Evolutionary conservation across 2,888 invertebrate species (phyloP).

Genomic region (Empis livida): DNA sequence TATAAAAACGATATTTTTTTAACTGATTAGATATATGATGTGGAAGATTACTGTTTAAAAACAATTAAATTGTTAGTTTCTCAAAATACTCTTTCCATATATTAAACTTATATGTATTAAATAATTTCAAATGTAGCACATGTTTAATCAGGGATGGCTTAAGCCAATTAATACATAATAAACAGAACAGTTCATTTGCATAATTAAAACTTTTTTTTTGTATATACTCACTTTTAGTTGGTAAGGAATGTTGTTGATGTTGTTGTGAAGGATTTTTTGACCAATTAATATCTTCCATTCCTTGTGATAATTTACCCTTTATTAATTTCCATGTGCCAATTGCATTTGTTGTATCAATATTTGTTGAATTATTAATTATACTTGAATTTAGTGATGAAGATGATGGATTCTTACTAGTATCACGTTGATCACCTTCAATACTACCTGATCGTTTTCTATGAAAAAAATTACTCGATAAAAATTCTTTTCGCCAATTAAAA

Average conservation of each 20-base stretch:
- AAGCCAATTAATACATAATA: too few relatives aligned
- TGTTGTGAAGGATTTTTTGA: conserved; percentile 20
- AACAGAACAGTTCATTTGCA: too few relatives aligned
- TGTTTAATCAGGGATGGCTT: too few relatives aligned
- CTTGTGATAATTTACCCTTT: conserved; percentile 34
- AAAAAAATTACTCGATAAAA: conserved; percentile 10
- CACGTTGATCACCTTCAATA: neutral
- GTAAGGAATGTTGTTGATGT: neutral
- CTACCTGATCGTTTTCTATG: conserved; percentile 8
- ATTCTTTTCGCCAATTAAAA: conserved; percentile 11
- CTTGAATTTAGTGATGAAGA: conserved; percentile 19
- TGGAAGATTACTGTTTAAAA: too few relatives aligned
- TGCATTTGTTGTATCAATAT: conserved; percentile 20
- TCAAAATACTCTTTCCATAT: too few relatives aligned
- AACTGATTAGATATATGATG: too few relatives aligned
- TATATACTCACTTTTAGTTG: conserved; percentile 7
- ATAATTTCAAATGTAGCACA: too few relatives aligned
- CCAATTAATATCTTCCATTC: conserved; percentile 35
- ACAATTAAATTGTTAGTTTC: too few relatives aligned
- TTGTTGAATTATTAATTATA: conserved; percentile 20
- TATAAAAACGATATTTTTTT: too few relatives aligned
- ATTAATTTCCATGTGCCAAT: conserved; percentile 34
- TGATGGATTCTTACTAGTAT: neutral
- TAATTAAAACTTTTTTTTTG: neutral
- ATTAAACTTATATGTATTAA: too few relatives aligned